Evolutionary conservation across 2,888 invertebrate species (phyloP), one percentile per base, ranked within the genome.

Genomic region (Branchellion lobata): DNA sequence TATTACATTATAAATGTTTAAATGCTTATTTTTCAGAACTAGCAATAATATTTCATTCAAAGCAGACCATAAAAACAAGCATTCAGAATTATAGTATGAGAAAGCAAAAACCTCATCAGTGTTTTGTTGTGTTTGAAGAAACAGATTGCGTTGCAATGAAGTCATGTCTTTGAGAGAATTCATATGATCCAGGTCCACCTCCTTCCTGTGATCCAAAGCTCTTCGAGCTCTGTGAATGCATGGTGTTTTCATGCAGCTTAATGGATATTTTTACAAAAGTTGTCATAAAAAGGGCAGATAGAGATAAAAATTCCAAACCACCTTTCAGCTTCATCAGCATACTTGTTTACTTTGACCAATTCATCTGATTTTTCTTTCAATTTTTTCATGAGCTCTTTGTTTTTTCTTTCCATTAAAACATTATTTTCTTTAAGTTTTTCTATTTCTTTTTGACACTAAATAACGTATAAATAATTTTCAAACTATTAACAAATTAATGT

Each of bases 121-220:
- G 68, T 80, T 80, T 8, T 65, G 40, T 31, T 80, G 78, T 8
- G 80, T 78, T n/a, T 80, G 78, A 24, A 33, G n/a, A 1, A 77
- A 31, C 18, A 77, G 24, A 14, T 24, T 69, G 3, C 34, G 18
- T 14, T 78, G 71, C 14, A 78, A 72, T 36, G 57, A 72, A 21
- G 51, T 34, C 80, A 80, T 80, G 47, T 80, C 57, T 21, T 80
- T 78, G 14, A 80, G 71, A 29, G 31, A 34, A n/a, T 57, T 78
- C 29, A 80, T 72, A 18, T 78, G 36, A 11, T 80, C 80, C 40
- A 47, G 34, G 33, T 80, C 80, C 72, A 80, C 71, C 51, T 78
- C 73, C 47, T 71, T 68, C 61, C 80, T 31, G 34, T 80, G 80
- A 29, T 80, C 80, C 27, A 80, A 53, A 27, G 80, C 80, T 27